These are phyloP conservation scores for Amblyraja radiata DNA, from an alignment of 2,797 vertebrate species.

Conservation along the genomic window DNA sequence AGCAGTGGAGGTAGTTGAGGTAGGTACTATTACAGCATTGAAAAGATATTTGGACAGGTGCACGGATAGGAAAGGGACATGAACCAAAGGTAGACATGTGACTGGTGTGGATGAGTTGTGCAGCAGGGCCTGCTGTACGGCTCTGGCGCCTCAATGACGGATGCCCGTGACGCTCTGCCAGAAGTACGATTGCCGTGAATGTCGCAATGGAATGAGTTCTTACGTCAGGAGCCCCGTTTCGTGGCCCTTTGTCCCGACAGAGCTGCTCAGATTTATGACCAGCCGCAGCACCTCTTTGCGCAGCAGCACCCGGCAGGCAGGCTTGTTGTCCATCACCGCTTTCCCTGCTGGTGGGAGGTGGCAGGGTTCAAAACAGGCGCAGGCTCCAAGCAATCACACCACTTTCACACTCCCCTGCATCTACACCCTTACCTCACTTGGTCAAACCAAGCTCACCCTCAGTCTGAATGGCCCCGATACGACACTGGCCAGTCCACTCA, in stretches of 20 bases:
- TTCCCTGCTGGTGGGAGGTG: constrained; percentile 67
- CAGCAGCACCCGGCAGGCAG: constrained; percentile 84
- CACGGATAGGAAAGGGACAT: no score
- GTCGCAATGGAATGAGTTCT: constrained; percentile 45
- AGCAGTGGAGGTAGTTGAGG: no score
- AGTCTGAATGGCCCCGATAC: no score
- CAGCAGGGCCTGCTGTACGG: no score
- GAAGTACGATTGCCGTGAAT: not conserved
- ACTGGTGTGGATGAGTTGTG: no score
- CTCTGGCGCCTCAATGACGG: not conserved
- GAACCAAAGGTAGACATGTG: no score
- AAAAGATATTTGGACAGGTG: no score
- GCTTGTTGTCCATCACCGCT: constrained; percentile 85
- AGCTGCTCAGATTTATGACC: constrained; percentile 94
- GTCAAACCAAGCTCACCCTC: not conserved
- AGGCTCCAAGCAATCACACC: not conserved
- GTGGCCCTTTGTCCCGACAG: constrained; percentile 94
- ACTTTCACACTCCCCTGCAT: no score
- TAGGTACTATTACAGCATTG: no score
- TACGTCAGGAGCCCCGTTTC: constrained; percentile 97
- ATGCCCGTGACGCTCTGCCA: not conserved
- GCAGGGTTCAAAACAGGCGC: not conserved
- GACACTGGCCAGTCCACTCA: no score
- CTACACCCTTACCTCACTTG: not conserved
- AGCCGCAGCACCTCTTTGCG: constrained; percentile 93